Base-by-base conservation (phyloP, 2,113 vertebrate genomes). In the Girardinichthys multiradiatus region DNA sequence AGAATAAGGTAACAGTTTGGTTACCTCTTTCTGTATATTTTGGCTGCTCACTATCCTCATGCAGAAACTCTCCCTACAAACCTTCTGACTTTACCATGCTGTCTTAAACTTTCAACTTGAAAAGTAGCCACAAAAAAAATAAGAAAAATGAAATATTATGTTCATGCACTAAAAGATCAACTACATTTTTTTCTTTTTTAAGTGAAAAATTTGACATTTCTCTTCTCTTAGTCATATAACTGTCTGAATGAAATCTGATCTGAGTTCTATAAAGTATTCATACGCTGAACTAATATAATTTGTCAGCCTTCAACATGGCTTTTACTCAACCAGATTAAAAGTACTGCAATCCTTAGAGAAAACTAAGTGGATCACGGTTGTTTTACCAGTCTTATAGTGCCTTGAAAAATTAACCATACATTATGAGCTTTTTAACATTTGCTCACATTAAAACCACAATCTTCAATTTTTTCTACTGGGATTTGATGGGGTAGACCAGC, bases 181-280 rank as follows among this genome's bases (percentile, higher is more conserved):
- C 57, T 29, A 14, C 27, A n/a, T 0, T 59, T 45, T 14, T 11
- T 15, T 10, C 35, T 64, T 64, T 64, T 42, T 8, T 9, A 21
- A 28, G 19, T 13, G 5, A 66, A 13, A 15, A 66, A 51, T 29
- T 9, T 11, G 12, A 24, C 27, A 31, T 21, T 51, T 30, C 64
- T 12, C 15, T 10, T 45, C 42, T 24, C 26, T 66, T 12, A 29
- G n/a, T 42, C 35, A 13, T 28, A 14, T 26, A 45, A 65, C 39
- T 45, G 15, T 45, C 26, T 24, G 31, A 28, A 12, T 29, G 42
- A 30, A 29, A 51, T 30, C 27, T 29, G 48, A 66, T 66, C 39
- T 45, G 27, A 66, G 39, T 66, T 19, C 64, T 51, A 65, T 65
- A 51, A 66, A 66, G 42, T 66, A 66, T 66, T 66, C 64, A 66